phyloP scores from a whole-genome alignment of 2,113 vertebrate genomes.

The Chaetorhynchus papuensis region DNA sequence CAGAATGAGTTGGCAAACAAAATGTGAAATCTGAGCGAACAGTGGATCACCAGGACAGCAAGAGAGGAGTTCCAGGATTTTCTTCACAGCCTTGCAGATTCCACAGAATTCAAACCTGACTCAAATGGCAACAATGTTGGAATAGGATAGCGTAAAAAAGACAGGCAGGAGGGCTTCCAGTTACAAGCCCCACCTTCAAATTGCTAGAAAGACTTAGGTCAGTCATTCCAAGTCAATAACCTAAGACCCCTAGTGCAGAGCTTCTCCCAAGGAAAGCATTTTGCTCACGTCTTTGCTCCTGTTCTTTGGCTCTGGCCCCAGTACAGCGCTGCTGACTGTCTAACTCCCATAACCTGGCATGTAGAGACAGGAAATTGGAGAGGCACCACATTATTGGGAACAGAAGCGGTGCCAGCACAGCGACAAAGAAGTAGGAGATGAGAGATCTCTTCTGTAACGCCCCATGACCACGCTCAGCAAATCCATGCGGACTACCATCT shows the following conservation, averaged over 20 bases:
- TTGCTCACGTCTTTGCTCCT: constrained; percentile 20
- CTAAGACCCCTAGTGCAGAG: background rate
- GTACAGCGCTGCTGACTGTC: background rate
- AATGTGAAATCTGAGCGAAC: background rate
- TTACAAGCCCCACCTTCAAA: constrained; percentile 39
- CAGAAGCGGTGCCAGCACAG: background rate
- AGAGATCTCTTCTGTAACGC: background rate
- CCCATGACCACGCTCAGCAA: background rate
- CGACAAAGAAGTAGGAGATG: background rate
- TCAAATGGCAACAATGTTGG: background rate
- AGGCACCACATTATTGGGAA: background rate
- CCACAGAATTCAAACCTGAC: background rate
- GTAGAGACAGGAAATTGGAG: constrained; percentile 25
- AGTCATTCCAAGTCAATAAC: constrained; percentile 24
- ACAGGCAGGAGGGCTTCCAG: background rate
- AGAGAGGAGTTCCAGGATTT: background rate
- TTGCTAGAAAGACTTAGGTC: constrained; percentile 33
- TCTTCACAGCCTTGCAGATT: background rate
- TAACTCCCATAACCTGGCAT: constrained; percentile 21
- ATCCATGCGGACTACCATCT: background rate
- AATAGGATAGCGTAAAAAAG: background rate
- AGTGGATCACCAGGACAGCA: background rate
- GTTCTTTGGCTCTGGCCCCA: constrained; percentile 32
- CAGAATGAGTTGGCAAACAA: background rate
- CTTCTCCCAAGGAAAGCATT: constrained; percentile 33